Conservation (phyloP, 1,140 invertebrate species). For the Mamestra configurata region DNA sequence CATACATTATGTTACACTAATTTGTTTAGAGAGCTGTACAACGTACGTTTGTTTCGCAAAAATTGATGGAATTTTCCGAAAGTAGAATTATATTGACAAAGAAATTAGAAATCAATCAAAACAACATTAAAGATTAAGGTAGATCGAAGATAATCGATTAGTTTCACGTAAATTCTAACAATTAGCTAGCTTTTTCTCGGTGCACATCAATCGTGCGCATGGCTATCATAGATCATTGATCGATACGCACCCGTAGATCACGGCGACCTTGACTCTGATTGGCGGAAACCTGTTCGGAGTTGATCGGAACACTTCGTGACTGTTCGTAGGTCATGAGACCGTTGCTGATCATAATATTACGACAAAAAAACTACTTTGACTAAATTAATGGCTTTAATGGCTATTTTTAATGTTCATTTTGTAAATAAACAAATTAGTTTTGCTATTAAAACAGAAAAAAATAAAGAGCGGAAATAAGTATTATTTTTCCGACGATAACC, state of each 20-base stretch:
- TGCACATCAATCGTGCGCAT: slow-evolving; percentile 31
- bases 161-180: slow-evolving; percentile 8
- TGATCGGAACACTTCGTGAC: slow-evolving; percentile 57
- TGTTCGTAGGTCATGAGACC: slow-evolving; percentile 45
- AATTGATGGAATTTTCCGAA: not conserved
- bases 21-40: no score
- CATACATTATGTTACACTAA: not conserved
- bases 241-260: slow-evolving; percentile 62
- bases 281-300: slow-evolving; percentile 60
- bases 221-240: slow-evolving; percentile 61
- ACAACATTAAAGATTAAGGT: not conserved
- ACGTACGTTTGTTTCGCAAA: not conserved
- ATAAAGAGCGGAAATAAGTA: not conserved
- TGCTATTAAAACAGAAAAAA: slow-evolving; percentile 16
- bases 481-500: not conserved
- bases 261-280: slow-evolving; percentile 72
- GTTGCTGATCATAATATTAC: slow-evolving; percentile 45
- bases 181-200: slow-evolving; percentile 11
- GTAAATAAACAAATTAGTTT: slow-evolving; percentile 42
- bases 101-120: not conserved
- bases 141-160: not conserved
- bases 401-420: slow-evolving; percentile 17
- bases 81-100: not conserved
- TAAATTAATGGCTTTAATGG: slow-evolving; percentile 40
- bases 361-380: slow-evolving; percentile 22